Evolutionary conservation across 92 coral and sea anemone species (phyloP).

Genomic region (Metridium senile): DNA sequence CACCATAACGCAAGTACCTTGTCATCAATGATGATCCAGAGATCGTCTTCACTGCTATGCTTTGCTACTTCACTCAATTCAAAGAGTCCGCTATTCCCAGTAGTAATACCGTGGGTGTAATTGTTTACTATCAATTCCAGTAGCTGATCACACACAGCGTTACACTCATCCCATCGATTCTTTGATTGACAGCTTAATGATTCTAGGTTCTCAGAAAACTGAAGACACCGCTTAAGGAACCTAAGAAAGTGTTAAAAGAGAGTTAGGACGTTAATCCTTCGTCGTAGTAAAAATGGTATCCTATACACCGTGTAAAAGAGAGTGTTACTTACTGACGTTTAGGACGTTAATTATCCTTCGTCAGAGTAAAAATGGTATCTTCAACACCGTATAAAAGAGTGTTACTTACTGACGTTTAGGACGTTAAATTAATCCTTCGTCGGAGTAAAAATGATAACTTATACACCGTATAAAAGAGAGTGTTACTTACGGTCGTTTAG

Average conservation of each 20-base stretch:
- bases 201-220: slow-evolving; percentile 79
- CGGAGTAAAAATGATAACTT: no score
- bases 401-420: no score
- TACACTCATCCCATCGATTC: slow-evolving; percentile 94
- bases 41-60: slow-evolving; percentile 61
- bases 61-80: slow-evolving; percentile 34
- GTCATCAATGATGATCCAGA: slow-evolving; percentile 78
- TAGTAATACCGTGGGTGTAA: background rate
- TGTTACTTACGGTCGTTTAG: no score
- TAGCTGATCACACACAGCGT: slow-evolving; percentile 38
- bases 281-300: background rate
- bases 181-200: slow-evolving; percentile 65
- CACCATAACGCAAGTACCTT: slow-evolving; percentile 50
- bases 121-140: slow-evolving; percentile 18
- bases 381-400: no score
- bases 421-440: no score
- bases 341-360: no score
- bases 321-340: no score
- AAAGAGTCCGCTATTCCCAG: background rate
- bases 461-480: no score
- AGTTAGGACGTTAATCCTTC: background rate
- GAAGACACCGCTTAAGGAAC: slow-evolving; percentile 83
- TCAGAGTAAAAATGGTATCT: no score
- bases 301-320: no score
- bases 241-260: slow-evolving; percentile 28